These are phyloP conservation scores for Caracal caracal DNA, from an alignment of 2,113 vertebrate species.

Conservation along the genomic window DNA sequence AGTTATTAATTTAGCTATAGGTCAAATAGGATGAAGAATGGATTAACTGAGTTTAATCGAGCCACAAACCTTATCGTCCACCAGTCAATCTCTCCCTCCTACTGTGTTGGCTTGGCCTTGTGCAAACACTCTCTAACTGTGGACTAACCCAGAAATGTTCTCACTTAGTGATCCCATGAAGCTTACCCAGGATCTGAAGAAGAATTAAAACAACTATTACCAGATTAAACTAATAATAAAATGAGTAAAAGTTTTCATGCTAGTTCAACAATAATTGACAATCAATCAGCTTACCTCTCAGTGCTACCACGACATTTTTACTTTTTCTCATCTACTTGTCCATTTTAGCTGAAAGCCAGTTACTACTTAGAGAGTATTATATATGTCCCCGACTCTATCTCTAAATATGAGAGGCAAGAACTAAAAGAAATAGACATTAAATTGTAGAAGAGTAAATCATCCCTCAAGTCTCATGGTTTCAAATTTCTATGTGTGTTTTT, in stretches of 20 bases:
- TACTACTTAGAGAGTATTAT: not conserved
- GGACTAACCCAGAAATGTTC: not conserved
- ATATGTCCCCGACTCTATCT: not conserved
- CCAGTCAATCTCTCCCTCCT: not conserved
- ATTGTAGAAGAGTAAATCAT: not conserved
- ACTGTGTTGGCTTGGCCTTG: not conserved
- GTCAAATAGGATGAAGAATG: not conserved
- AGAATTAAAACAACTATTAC: not conserved
- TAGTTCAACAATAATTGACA: not conserved
- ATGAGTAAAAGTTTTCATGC: not conserved
- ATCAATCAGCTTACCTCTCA: not conserved
- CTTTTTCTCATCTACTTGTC: not conserved
- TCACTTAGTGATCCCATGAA: not conserved
- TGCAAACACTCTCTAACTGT: not conserved
- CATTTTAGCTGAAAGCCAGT: not conserved
- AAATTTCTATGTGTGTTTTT: not conserved
- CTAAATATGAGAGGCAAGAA: not conserved
- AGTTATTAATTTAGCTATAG: slow-evolving; percentile 6
- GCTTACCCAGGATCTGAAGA: not conserved
- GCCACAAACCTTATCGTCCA: not conserved
- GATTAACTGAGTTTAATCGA: not conserved
- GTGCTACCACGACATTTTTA: not conserved
- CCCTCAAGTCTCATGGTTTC: not conserved
- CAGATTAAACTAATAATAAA: not conserved
- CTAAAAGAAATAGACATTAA: not conserved